Base-by-base conservation (phyloP, 1,140 invertebrate genomes). In the Bombus polaris region DNA sequence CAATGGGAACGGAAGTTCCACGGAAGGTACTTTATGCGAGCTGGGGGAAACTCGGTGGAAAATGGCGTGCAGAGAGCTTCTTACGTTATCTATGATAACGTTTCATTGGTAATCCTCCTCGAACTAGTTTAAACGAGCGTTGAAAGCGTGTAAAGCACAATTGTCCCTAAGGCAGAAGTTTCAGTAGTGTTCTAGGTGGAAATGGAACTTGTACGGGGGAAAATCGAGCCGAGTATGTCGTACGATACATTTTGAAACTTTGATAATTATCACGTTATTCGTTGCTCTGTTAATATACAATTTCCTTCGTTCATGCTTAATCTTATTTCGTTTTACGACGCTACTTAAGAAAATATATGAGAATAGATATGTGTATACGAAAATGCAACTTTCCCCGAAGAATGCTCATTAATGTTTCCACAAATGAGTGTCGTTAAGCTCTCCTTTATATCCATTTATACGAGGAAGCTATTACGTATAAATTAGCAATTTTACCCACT, bases 1-100 rank as follows among this genome's bases (percentile, higher is more conserved):
- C 57, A 80, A 85, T 85, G 68, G 47, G 83, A 85, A 53, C 83
- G 83, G 68, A 85, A 85, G 68, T 80, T 62, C 53, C 28, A 53
- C 32, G 42, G 44, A 62, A 80, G 35, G 68, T 62, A 72, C 42
- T n/a, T 84, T 72, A 79, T 37, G 39, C 75, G 22, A 62, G 32
- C n/a, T 39, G 65, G 15, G 15, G 66, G 83, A 80, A 85, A 72
- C 42, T 62, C 75, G 65, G 25, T 53, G 32, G 57, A 39, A 53
- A 81, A 22, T 39, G 12, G 28, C 6, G 8, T 13, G 39, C 22
- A 28, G 57, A n/a, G 9, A 25, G n/a, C 53, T 39, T 62, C 39
- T 47, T 62, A 22, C 28, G 66, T 44, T 84, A 35, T 72, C 53
- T 28, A n/a, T 9, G 76, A 79, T 80, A 72, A 78, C 71, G 39